These are phyloP conservation scores for Pelobates cultripes DNA, from an alignment of 2,797 vertebrate species.

Conservation along the genomic window DNA sequence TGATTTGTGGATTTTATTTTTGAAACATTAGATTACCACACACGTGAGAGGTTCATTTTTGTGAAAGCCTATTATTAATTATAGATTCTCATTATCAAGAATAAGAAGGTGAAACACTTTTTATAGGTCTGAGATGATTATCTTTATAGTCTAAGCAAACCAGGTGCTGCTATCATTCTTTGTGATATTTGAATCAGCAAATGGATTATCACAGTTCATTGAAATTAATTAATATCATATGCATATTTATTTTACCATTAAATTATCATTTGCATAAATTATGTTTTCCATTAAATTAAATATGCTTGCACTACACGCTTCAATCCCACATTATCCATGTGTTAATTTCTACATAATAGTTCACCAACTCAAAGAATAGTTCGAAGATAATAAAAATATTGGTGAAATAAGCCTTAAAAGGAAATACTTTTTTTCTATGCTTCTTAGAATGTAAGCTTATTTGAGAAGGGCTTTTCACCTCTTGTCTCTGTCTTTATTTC, in stretches of 20 bases:
- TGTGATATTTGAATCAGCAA: constrained; percentile 37
- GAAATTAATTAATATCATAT: constrained; percentile 50
- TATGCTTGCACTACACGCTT: constrained; percentile 24
- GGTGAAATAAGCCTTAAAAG: too few relatives aligned
- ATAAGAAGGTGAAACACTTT: constrained; percentile 1
- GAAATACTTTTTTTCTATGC: too few relatives aligned
- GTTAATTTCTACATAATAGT: too few relatives aligned
- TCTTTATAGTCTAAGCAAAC: not conserved
- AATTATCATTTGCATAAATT: constrained; percentile 48
- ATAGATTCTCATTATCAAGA: constrained; percentile 21
- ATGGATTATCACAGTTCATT: constrained; percentile 47
- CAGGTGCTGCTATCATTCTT: constrained; percentile 36
- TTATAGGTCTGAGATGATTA: not conserved
- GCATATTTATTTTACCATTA: constrained; percentile 47
- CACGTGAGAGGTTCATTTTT: not conserved
- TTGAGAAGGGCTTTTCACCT: too few relatives aligned
- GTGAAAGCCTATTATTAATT: constrained; percentile 25
- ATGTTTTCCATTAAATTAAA: constrained; percentile 40
- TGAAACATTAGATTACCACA: too few relatives aligned
- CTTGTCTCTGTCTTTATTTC: too few relatives aligned
- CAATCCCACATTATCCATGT: constrained; percentile 14
- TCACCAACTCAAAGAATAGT: too few relatives aligned
- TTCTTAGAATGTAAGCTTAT: too few relatives aligned
- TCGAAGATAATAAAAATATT: too few relatives aligned
- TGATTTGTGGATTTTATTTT: too few relatives aligned